Evolutionary conservation across 2,113 vertebrate genomes (phyloP).

Genomic region (Rhombomys opimus): DNA sequence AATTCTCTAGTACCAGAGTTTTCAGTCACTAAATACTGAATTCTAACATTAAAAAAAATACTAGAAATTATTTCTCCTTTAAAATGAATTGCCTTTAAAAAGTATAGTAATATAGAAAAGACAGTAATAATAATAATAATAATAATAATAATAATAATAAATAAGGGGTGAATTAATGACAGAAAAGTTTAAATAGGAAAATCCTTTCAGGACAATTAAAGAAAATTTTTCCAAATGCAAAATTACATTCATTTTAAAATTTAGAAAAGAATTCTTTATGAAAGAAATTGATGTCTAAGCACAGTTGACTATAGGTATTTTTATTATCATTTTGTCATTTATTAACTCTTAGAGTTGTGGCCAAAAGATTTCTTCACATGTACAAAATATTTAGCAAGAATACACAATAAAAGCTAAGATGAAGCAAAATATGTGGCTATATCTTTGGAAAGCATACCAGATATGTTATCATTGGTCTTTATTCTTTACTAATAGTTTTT

Average conservation of each 20-base stretch:
- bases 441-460: neutral
- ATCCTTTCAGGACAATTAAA: neutral
- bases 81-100: constrained; percentile 16
- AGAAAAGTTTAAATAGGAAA: neutral
- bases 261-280: neutral
- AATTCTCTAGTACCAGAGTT: neutral
- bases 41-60: neutral
- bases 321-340: neutral
- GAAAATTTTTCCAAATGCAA: neutral
- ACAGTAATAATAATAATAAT: neutral
- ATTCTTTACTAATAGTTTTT: neutral
- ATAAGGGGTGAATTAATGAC: neutral
- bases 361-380: constrained; percentile 2
- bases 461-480: neutral
- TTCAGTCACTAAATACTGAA: constrained; percentile 15
- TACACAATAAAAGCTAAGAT: neutral
- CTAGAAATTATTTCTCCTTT: constrained; percentile 41
- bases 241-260: neutral
- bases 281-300: neutral
- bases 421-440: neutral
- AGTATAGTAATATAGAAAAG: neutral
- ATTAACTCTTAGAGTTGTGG: neutral
- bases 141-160: neutral
- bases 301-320: neutral
- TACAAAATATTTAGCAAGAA: neutral